Base-by-base conservation (phyloP, 2,113 vertebrate genomes). In the Caranx ignobilis region DNA sequence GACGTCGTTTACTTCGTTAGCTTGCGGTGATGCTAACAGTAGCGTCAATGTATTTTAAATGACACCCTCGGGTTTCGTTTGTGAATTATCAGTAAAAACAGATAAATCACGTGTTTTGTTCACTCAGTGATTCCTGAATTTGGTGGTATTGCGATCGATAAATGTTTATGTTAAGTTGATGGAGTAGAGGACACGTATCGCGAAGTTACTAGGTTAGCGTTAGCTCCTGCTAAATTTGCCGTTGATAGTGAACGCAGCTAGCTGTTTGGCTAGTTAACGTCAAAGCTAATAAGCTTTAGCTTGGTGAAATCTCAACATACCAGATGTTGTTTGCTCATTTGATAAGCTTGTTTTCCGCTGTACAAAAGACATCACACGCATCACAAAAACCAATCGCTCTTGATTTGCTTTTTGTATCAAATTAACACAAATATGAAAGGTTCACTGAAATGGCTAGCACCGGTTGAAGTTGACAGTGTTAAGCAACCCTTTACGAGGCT, bases 1-100 rank as follows among this genome's bases (percentile, higher is more conserved):
- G 81, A 91, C 84, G 89, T 89, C 66, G 87, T 60, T 64, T 12
- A 43, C 60, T 71, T 21, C 26, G 78, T 77, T 92, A 87, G 92
- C 90, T 77, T 73, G 59, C 60, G 39, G 72, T 56, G 62, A 78
- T 82, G 79, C 90, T 89, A 82, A 77, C 52, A 15, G n/a, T 26
- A 56, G 18, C 54, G 13, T 60, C 34, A 43, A 13, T 69, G 35
- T 74, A 2, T 66, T 62, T 72, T 45, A 32, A 68, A 52, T 21
- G 10, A 60, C 57, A 39, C 8, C 10, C 16, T 12, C 5, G 41
- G 52, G 16, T 65, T 56, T 12, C 2, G 2, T 3, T 19, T 43
- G 39, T 12, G 2, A 32, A 15, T 5, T 5, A 26, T 16, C 6
- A 15, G 2, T 15, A 66, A 65, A 1, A 19, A 2, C 0, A 19